phyloP scores from a whole-genome alignment of 1,140 invertebrate species.

The Psix sp. region DNA sequence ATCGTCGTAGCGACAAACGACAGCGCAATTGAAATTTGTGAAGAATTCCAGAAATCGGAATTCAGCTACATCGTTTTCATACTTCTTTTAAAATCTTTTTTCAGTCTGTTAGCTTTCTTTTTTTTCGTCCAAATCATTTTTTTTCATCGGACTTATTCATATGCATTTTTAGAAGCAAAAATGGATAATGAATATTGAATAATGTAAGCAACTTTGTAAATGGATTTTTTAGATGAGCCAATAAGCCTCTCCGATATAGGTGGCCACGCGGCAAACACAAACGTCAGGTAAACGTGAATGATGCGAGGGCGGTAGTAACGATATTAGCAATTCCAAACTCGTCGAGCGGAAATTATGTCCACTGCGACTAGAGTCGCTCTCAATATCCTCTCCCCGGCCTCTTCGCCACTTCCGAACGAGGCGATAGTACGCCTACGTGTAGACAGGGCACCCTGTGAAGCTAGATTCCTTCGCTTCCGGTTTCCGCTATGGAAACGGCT shows the following conservation, averaged over 20 bases:
- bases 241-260: constrained; percentile 40
- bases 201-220: constrained; percentile 7
- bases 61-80: constrained; percentile 28
- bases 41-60: constrained; percentile 53
- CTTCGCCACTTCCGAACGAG: constrained; percentile 44
- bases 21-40: constrained; percentile 57
- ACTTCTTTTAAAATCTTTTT: not conserved
- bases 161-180: too few species aligned
- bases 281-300: constrained; percentile 70
- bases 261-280: constrained; percentile 52
- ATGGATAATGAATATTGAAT: not conserved
- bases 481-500: constrained; percentile 71
- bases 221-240: constrained; percentile 38
- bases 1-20: constrained; percentile 52
- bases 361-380: constrained; percentile 75
- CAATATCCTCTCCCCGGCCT: constrained; percentile 74
- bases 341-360: constrained; percentile 79
- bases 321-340: constrained; percentile 79
- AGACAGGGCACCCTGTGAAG: constrained; percentile 57
- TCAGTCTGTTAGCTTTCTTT: not conserved
- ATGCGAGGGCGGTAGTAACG: constrained; percentile 75
- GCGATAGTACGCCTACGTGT: constrained; percentile 49
- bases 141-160: too few species aligned
- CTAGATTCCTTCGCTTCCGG: constrained; percentile 75
- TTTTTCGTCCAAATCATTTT: not conserved